Evolutionary conservation across 1,140 invertebrate species (phyloP).

Genomic region (Drosophila elegans): DNA sequence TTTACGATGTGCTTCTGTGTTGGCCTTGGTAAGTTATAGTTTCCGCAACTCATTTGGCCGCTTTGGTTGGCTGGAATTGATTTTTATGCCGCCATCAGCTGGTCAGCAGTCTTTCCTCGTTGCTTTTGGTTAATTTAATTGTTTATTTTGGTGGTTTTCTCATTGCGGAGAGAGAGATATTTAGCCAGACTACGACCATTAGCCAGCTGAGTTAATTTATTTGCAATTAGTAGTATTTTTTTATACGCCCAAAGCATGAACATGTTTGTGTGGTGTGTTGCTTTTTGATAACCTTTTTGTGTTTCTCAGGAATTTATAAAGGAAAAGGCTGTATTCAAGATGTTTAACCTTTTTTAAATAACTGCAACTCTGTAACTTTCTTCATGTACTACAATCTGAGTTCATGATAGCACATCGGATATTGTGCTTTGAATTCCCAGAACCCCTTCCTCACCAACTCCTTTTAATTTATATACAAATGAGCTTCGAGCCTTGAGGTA

Average conservation of each 20-base stretch:
- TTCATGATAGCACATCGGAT: background rate
- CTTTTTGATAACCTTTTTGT: slow-evolving; percentile 1
- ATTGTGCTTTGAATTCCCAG: background rate
- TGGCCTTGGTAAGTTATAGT: slow-evolving; percentile 76
- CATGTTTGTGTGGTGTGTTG: slow-evolving; percentile 5
- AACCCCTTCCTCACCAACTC: background rate
- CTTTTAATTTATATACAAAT: slow-evolving; percentile 75
- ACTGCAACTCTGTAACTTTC: no score
- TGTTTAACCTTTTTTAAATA: no score
- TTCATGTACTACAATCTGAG: no score
- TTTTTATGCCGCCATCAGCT: slow-evolving; percentile 68
- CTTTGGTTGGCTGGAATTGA: slow-evolving; percentile 74
- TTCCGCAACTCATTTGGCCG: slow-evolving; percentile 80
- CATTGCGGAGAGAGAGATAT: slow-evolving; percentile 3
- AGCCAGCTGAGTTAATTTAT: slow-evolving; percentile 73
- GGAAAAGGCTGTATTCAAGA: no score
- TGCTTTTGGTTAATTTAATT: slow-evolving; percentile 69
- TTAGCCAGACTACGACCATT: slow-evolving; percentile 28
- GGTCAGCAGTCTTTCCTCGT: slow-evolving; percentile 17
- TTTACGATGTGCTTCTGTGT: slow-evolving; percentile 53
- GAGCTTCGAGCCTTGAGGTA: slow-evolving; percentile 63
- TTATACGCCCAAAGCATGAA: slow-evolving; percentile 9
- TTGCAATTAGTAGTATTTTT: slow-evolving; percentile 71
- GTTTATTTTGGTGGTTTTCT: slow-evolving; percentile 63
- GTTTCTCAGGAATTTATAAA: background rate